Base-by-base conservation (phyloP, 1,140 invertebrate genomes). In the Bombus consobrinus region DNA sequence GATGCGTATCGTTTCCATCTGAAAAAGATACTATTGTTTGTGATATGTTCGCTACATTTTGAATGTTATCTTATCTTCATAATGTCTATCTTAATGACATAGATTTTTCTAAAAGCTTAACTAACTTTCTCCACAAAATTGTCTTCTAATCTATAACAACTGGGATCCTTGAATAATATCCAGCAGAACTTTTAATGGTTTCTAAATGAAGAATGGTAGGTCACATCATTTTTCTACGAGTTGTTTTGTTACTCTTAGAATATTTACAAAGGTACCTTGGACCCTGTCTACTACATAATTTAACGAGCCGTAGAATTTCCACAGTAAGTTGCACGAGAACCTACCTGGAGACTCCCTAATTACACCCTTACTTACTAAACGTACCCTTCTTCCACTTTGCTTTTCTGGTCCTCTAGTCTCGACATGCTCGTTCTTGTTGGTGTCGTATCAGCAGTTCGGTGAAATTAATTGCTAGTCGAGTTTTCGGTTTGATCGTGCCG, bases 321-420 rank as follows among this genome's bases (percentile, higher is more conserved):
- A n/a, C 37, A 10, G 5, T n/a, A 37, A 15, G 13, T n/a, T 68
- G 15, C 22, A 66, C 18, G n/a, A 22, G n/a, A 39, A 68, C 15
- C 32, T 34, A 57, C 22, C 28, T 34, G 34, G 57, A 39, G 25
- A 47, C 34, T 74, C 18, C 41, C 62, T 89, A 89, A 86, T 86
- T 89, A 86, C 62, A 15, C n/a, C 18, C 10, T 22, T 85, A 34
- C 10, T 22, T 85, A 34, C n/a, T 75, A 69, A 78, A 82, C 13
- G 37, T 77, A 74, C 18, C 9, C 41, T 57, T 43, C 32, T n/a
- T 41, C 13, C 37, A 39, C 41, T 47, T 68, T 13, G 15, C 34
- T 64, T 74, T 59, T 8, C 28, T 66, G 57, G 57, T 34, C 18
- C 32, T 74, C 41, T 68, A 18, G 37, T 37, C 62, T 37, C 47